Base-by-base conservation (phyloP, 2,888 invertebrate genomes). In the Diplazon laetatorius region DNA sequence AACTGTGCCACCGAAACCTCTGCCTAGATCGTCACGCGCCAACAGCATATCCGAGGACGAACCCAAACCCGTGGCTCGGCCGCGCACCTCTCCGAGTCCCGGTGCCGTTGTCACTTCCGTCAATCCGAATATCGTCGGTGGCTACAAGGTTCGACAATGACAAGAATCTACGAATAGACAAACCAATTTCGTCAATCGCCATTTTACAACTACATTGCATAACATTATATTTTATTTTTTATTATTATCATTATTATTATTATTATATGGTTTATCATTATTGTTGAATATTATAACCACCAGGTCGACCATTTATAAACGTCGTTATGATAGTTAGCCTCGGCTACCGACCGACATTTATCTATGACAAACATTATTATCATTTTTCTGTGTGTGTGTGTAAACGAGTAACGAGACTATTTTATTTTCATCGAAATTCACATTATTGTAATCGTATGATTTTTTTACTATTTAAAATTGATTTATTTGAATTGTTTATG, bases 111-210 rank as follows among this genome's bases (percentile, higher is more conserved):
- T 94, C 50, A 93, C 95, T 46, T 92, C 93, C 50, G 93, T 93
- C 80, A 93, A 92, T 87, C 93, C 93, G 55, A 92, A 92, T 83
- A 88, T 91, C 79, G 91, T 92, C 75, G 93, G 93, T 82, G 95
- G 96, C 90, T 96, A 96, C 89, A 96, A 96, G 96, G 96, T 96
- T 92, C 84, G 84, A 78, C n/a, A n/a, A 77, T 81, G 78, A 76
- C 71, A n/a, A n/a, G 74, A 71, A 74, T 71, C 71, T 37, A 63
- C 66, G 68, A n/a, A 63, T 66, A 37, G 50, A 71, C n/a, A n/a
- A 71, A 76, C 60, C 55, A 62, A 62, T 69, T 59, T 5, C 59
- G 37, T 60, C 25, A 37, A 52, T n/a, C 14, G 37, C 22, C 16
- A 2, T 55, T 20, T 12, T 37, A 20, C 39, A 59, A 16, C n/a